phyloP scores from a whole-genome alignment of 2,113 vertebrate species.

The Rhinoderma darwinii region DNA sequence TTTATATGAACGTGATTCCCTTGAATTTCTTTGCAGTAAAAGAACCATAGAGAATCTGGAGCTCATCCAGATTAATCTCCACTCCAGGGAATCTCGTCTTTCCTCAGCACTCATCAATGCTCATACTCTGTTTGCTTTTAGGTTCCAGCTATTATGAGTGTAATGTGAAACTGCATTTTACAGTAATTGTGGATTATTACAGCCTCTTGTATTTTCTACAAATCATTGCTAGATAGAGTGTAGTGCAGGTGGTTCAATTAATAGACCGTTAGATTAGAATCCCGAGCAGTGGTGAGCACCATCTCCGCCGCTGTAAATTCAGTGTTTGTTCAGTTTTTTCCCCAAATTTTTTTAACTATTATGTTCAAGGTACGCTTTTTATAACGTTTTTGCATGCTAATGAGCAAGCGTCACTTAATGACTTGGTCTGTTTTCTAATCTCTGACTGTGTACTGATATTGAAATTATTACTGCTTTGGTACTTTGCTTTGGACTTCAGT shows the following conservation, averaged over 20 bases:
- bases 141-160: background rate
- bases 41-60: background rate
- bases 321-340: too few species aligned
- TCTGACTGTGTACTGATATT: too few species aligned
- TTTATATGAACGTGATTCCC: slow-evolving; percentile 1
- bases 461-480: too few species aligned
- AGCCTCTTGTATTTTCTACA: background rate
- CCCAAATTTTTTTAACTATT: too few species aligned
- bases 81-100: slow-evolving; percentile 2
- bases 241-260: background rate
- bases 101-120: background rate
- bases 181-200: background rate
- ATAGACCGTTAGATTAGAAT: too few species aligned
- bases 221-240: background rate
- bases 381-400: too few species aligned
- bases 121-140: background rate
- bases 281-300: too few species aligned
- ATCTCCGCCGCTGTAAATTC: too few species aligned
- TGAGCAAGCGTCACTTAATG: too few species aligned
- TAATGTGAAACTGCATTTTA: background rate
- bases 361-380: too few species aligned
- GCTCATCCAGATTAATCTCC: background rate
- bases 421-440: too few species aligned
- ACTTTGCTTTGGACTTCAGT: too few species aligned
- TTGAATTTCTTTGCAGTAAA: background rate